phyloP scores from a whole-genome alignment of 1,140 invertebrate species.

The Piezodorus guildinii region DNA sequence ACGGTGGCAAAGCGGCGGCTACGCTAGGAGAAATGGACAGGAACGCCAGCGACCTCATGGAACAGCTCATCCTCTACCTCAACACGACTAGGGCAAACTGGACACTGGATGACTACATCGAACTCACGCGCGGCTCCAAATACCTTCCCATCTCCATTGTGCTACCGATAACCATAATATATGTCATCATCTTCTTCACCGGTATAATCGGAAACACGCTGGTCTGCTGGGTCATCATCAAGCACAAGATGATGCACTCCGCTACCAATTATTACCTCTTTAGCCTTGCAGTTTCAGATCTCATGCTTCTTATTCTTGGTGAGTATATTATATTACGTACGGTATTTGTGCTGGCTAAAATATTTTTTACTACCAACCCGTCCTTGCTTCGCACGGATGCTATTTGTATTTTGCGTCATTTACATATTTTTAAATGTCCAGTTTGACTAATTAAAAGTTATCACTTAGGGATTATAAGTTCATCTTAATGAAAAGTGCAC shows the following conservation, averaged over 20 bases:
- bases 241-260: slow-evolving; percentile 69
- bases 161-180: slow-evolving; percentile 57
- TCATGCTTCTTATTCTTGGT: slow-evolving; percentile 63
- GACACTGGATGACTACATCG: slow-evolving; percentile 2
- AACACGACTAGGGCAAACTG: not conserved
- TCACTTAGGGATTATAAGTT: too few species aligned
- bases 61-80: too few species aligned
- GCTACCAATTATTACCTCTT: slow-evolving; percentile 90
- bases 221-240: slow-evolving; percentile 79
- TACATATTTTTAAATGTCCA: too few species aligned
- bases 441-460: too few species aligned
- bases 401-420: too few species aligned
- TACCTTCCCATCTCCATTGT: slow-evolving; percentile 37
- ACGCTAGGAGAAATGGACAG: too few species aligned
- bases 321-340: slow-evolving; percentile 33
- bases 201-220: slow-evolving; percentile 77
- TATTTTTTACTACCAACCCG: too few species aligned
- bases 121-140: slow-evolving; percentile 32
- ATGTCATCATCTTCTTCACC: slow-evolving; percentile 67
- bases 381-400: too few species aligned
- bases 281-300: slow-evolving; percentile 65
- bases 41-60: too few species aligned
- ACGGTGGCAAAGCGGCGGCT: too few species aligned
- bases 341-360: too few species aligned
- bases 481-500: too few species aligned